Evolutionary conservation across 2,888 invertebrate genomes (phyloP).

Genomic region (Microplitis deprimator): DNA sequence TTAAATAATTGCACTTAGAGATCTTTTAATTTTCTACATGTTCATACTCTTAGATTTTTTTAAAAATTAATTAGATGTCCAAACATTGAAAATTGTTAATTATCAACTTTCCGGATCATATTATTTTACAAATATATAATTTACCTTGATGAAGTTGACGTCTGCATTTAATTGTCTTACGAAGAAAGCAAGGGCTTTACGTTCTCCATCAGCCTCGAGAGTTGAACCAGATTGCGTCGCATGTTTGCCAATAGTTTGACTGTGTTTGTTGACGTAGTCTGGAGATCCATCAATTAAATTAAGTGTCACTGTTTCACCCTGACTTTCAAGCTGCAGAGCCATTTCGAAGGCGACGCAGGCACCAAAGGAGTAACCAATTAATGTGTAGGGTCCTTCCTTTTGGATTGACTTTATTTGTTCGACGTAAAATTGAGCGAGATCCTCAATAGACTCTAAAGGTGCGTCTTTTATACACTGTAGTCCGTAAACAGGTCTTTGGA

Average conservation of each 20-base stretch:
- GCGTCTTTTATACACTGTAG: slow-evolving; percentile 88
- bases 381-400: slow-evolving; percentile 86
- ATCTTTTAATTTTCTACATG: too few species aligned
- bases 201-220: slow-evolving; percentile 51
- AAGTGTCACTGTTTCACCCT: slow-evolving; percentile 75
- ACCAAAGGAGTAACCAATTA: slow-evolving; percentile 97
- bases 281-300: slow-evolving; percentile 94
- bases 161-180: slow-evolving; percentile 82
- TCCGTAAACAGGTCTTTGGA: slow-evolving; percentile 87
- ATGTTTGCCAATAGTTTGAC: slow-evolving; percentile 73
- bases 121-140: slow-evolving; percentile 42
- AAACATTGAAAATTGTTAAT: too few species aligned
- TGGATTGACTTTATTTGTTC: slow-evolving; percentile 83
- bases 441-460: slow-evolving; percentile 80
- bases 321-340: slow-evolving; percentile 85
- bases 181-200: slow-evolving; percentile 84
- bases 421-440: slow-evolving; percentile 83
- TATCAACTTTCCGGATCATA: too few species aligned
- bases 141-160: slow-evolving; percentile 81
- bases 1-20: too few species aligned
- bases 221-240: slow-evolving; percentile 74
- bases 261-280: slow-evolving; percentile 84
- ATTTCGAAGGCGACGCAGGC: slow-evolving; percentile 96
- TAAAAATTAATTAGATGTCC: too few species aligned
- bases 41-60: too few species aligned